A percentile compares a stretch with the other conserved stretches of the same genome.
Conservation (phyloP, 1,140 invertebrate genomes). For the Ceratosolen fusciceps region DNA sequence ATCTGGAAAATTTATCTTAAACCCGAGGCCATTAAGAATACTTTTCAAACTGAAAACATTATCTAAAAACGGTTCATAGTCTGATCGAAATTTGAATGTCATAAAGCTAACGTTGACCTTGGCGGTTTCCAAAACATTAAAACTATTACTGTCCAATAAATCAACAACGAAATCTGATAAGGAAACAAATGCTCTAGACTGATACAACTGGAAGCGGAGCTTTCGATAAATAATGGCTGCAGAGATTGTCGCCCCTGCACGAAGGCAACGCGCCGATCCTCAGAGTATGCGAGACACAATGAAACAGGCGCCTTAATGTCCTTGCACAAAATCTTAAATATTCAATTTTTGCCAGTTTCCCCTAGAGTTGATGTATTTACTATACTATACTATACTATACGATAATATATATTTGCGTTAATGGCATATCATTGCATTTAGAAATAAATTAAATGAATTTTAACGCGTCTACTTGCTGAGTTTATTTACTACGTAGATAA, state of each 20-base stretch:
- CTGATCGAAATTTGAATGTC: background rate
- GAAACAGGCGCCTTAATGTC: background rate
- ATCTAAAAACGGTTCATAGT: background rate
- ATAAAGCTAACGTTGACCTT: background rate
- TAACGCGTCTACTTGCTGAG: no score
- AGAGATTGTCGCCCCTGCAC: background rate
- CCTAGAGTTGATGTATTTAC: no score
- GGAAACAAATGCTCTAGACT: background rate
- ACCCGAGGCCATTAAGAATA: background rate
- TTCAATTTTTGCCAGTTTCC: no score
- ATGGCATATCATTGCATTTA: no score
- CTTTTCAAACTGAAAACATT: background rate
- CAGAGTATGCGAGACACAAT: background rate
- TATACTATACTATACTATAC: no score
- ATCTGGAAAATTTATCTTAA: background rate
- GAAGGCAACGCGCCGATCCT: background rate
- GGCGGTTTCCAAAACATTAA: background rate
- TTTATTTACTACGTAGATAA: no score
- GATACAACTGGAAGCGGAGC: background rate
- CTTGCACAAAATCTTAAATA: no score
- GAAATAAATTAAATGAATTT: no score
- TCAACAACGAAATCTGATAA: background rate
- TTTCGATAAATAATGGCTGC: background rate
- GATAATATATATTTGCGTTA: no score
- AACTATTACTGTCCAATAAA: background rate